A percentile compares a stretch with the other conserved stretches of the same genome.
These are phyloP conservation scores for Leptonema lineaticorne DNA, from an alignment of 1,140 invertebrate genomes.

Conservation along the genomic window DNA sequence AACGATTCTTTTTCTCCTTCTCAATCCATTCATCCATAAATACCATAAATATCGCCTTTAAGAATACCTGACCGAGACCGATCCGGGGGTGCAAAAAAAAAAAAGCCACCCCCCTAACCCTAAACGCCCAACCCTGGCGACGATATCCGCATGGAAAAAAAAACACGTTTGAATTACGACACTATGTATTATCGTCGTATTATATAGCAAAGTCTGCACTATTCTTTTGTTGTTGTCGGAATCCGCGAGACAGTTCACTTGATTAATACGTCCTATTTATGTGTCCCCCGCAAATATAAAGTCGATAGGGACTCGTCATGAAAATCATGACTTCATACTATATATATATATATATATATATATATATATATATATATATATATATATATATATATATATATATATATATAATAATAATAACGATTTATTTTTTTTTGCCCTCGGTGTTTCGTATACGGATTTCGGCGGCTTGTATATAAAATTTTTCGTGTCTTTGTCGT, in stretches of 20 bases:
- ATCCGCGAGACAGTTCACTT: conserved; percentile 22
- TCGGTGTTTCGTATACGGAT: no score
- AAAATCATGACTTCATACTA: no score
- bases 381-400: no score
- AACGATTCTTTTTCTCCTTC: conserved; percentile 20
- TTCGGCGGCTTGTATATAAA: neutral
- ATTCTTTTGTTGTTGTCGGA: conserved; percentile 23
- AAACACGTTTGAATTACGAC: conserved; percentile 34
- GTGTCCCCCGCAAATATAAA: no score
- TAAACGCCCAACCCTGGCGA: neutral
- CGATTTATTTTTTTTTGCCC: no score
- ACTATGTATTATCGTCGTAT: conserved; percentile 33
- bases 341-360: no score
- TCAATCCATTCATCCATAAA: conserved; percentile 34
- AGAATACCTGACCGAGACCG: conserved; percentile 32
- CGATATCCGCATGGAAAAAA: conserved; percentile 12
- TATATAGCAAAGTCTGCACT: conserved; percentile 27
- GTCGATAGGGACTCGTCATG: no score
- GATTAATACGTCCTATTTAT: conserved; percentile 27
- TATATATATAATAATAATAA: no score
- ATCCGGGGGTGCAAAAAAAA: neutral
- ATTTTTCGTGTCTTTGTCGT: neutral
- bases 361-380: no score
- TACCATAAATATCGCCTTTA: conserved; percentile 35
- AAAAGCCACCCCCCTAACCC: conserved; percentile 1